Evolutionary conservation across 2,888 invertebrate species (phyloP).

Genomic region (Sericinus montela): DNA sequence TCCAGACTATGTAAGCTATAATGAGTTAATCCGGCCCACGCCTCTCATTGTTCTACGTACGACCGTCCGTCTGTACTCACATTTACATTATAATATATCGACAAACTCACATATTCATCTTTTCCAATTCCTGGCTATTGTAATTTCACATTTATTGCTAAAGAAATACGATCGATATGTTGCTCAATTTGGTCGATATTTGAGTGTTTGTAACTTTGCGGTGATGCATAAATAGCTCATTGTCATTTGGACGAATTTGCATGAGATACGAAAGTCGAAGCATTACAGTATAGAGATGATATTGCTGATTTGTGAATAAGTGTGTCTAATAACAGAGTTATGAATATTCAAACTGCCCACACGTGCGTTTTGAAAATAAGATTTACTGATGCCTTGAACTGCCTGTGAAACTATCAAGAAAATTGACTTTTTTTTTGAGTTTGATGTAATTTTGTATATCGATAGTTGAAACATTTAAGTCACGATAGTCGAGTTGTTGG

Average conservation of each 20-base stretch:
- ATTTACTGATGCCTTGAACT: background rate
- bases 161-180: slow-evolving; percentile 20
- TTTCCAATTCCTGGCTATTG: slow-evolving; percentile 1
- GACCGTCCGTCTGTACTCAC: slow-evolving; percentile 55
- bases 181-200: background rate
- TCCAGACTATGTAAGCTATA: slow-evolving; percentile 57
- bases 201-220: slow-evolving; percentile 27
- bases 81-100: slow-evolving; percentile 61
- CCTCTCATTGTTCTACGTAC: slow-evolving; percentile 70
- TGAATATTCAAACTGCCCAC: slow-evolving; percentile 26
- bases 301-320: slow-evolving; percentile 45
- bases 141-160: slow-evolving; percentile 21
- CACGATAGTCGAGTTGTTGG: too few species aligned
- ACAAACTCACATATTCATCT: slow-evolving; percentile 26
- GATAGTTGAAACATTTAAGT: too few species aligned
- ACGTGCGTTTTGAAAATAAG: background rate
- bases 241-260: slow-evolving; percentile 71
- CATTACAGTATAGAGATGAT: slow-evolving; percentile 48
- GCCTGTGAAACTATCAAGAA: too few species aligned
- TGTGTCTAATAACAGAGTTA: slow-evolving; percentile 29
- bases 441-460: too few species aligned
- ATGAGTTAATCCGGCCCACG: slow-evolving; percentile 73
- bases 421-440: too few species aligned
- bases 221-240: slow-evolving; percentile 62
- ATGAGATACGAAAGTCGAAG: slow-evolving; percentile 70